Evolutionary conservation across 2,888 invertebrate species (phyloP).

Genomic region (Hipparchia sbordonii): DNA sequence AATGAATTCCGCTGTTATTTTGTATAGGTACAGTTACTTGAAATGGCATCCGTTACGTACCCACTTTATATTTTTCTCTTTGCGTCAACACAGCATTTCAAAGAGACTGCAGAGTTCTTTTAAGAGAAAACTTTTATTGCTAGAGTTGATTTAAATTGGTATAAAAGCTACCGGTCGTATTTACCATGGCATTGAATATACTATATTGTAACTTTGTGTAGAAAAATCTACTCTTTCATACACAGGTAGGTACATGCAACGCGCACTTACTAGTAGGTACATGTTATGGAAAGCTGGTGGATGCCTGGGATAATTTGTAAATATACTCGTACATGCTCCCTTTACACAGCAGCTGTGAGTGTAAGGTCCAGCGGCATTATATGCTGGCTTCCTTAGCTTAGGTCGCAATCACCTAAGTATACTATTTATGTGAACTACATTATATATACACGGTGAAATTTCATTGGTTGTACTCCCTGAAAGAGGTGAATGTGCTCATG

Average conservation of each 20-base stretch:
- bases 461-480: too few relatives aligned
- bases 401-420: too few relatives aligned
- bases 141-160: not conserved
- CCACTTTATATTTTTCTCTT: conserved; percentile 1
- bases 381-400: too few relatives aligned
- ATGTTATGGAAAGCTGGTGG: too few relatives aligned
- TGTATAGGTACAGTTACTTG: not conserved
- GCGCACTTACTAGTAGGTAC: not conserved
- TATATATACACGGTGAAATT: too few relatives aligned
- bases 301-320: too few relatives aligned
- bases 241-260: not conserved
- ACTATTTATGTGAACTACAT: too few relatives aligned
- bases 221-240: not conserved
- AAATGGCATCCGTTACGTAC: not conserved
- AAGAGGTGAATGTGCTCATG: too few relatives aligned
- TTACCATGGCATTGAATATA: not conserved
- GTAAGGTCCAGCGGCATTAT: too few relatives aligned
- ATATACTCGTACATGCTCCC: too few relatives aligned
- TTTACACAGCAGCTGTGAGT: too few relatives aligned
- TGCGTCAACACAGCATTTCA: not conserved
- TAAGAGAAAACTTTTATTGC: conserved; percentile 2
- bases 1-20: not conserved
- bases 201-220: not conserved
- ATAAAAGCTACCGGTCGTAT: not conserved
- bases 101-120: not conserved